Evolutionary conservation across 2,888 invertebrate species (phyloP).

Genomic region (Keiferia lycopersicella): DNA sequence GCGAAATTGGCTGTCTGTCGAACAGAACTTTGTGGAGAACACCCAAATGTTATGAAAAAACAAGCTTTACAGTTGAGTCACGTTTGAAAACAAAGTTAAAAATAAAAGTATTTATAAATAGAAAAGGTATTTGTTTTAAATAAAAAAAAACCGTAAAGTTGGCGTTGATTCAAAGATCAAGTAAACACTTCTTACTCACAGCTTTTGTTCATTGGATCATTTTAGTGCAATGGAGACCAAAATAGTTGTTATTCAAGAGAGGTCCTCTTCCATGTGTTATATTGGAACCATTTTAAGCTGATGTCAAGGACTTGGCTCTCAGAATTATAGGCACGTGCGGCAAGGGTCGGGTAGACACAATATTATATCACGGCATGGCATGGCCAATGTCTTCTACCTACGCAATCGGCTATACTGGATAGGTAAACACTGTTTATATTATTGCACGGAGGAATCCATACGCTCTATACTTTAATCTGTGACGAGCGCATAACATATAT

Average conservation of each 20-base stretch:
- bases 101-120: background rate
- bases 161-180: too few species aligned
- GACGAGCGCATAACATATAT: background rate
- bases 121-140: background rate
- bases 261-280: background rate
- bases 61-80: background rate
- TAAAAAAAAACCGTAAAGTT: too few species aligned
- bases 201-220: too few species aligned
- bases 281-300: background rate
- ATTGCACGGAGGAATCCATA: too few species aligned
- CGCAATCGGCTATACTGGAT: too few species aligned
- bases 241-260: background rate
- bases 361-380: too few species aligned
- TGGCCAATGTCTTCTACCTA: background rate
- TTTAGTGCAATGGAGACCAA: background rate
- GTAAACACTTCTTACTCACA: too few species aligned
- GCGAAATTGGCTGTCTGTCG: conserved; percentile 40
- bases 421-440: too few species aligned
- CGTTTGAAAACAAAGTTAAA: background rate
- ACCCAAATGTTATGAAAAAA: background rate
- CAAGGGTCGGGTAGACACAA: conserved; percentile 18
- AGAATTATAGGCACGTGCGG: conserved; percentile 13
- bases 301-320: conserved; percentile 7
- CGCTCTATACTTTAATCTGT: too few species aligned
- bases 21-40: background rate